phyloP scores from a whole-genome alignment of 2,797 vertebrate species.

The Acanthiza pusilla region DNA sequence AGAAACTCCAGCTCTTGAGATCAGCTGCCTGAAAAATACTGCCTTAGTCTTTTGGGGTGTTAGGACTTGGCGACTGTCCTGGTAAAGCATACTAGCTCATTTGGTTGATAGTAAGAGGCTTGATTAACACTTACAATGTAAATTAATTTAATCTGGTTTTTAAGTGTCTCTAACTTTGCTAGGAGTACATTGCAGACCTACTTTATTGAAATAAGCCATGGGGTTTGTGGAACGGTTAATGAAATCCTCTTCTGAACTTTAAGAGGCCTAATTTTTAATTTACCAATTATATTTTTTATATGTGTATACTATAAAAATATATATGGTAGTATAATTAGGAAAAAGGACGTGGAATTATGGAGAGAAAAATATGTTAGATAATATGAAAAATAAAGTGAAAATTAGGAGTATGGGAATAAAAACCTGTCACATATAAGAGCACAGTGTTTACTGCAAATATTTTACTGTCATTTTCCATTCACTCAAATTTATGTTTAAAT shows the following conservation, averaged over 20 bases:
- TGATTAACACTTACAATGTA: not conserved
- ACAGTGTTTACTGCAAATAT: not conserved
- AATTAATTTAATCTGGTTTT: not conserved
- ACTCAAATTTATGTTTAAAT: not conserved
- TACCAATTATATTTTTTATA: not conserved
- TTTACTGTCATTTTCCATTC: not conserved
- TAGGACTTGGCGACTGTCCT: not conserved
- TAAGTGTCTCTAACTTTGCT: not conserved
- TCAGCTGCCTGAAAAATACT: not conserved
- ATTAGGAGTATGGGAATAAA: not conserved
- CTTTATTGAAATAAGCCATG: not conserved
- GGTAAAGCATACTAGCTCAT: not conserved
- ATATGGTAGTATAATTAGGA: not conserved
- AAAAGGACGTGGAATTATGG: not conserved
- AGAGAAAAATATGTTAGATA: not conserved
- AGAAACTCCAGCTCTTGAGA: not conserved
- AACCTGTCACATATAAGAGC: not conserved
- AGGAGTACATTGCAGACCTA: not conserved
- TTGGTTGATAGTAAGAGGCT: not conserved
- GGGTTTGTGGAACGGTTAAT: not conserved
- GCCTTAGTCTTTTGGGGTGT: not conserved
- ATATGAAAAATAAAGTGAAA: not conserved
- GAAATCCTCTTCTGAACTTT: not conserved
- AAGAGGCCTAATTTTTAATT: not conserved
- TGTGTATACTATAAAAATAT: not conserved